A percentile compares a stretch with the other conserved stretches of the same genome.
Evolutionary conservation across 2,888 invertebrate genomes (phyloP).

Genomic region (Dysmachus trigonus): DNA sequence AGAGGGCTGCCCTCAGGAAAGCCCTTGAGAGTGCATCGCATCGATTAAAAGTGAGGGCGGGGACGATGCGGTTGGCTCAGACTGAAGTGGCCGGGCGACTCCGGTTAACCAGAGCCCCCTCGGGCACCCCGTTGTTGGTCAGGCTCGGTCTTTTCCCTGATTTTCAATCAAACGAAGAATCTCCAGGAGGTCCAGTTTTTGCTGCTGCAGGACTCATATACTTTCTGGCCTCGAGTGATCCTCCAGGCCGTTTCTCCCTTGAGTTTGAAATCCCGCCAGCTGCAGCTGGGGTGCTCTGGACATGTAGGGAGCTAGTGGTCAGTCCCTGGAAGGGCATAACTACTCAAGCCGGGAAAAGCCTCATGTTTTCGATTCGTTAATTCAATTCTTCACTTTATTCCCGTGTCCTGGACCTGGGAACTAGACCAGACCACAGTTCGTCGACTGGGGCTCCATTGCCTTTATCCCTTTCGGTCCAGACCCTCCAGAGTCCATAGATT

Average conservation of each 20-base stretch:
- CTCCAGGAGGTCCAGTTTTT: slow-evolving; percentile 24
- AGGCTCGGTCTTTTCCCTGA: slow-evolving; percentile 1
- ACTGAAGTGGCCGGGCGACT: neutral
- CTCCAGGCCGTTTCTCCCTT: neutral
- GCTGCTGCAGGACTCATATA: neutral
- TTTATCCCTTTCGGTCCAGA: neutral
- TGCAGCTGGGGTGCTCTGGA: neutral
- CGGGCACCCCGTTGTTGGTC: neutral
- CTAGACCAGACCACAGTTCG: neutral
- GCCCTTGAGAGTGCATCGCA: neutral
- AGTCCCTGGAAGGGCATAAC: neutral
- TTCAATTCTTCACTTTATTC: slow-evolving; percentile 20
- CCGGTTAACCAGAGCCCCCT: neutral
- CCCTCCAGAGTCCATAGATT: neutral
- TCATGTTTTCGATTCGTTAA: slow-evolving; percentile 33
- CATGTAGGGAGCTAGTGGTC: neutral
- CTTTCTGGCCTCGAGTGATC: neutral
- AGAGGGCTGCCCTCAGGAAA: neutral
- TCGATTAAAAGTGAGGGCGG: neutral
- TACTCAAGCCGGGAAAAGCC: neutral
- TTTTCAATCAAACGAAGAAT: slow-evolving; percentile 25
- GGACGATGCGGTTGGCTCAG: neutral
- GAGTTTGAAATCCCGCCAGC: neutral
- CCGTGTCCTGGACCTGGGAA: neutral
- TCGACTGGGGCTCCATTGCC: neutral